Base-by-base conservation (phyloP, 2,888 invertebrate species). In the Tromatobia lineatoria region DNA sequence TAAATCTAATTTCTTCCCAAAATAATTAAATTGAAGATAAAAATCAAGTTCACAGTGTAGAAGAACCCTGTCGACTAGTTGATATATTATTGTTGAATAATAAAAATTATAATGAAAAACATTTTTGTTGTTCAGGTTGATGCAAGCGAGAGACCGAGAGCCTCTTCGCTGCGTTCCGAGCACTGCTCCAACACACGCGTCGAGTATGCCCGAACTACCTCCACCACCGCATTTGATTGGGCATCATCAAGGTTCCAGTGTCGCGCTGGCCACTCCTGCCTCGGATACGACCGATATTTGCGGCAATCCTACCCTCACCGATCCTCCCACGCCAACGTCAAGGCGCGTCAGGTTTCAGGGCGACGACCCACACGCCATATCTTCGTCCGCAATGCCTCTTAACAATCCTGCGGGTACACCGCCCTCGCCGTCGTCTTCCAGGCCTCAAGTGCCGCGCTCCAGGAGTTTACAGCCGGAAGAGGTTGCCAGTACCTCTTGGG, bases 131-230 rank as follows among this genome's bases (percentile, higher is more conserved):
- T 74, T 15, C 88, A 94, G 95, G 88, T 90, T 95, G 61, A 93
- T 95, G 87, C 94, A 94, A 83, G 95, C 95, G 2, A 93, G 95
- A 87, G 96, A 96, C 80, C 94, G 94, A 77, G 95, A 96, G 73
- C 95, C 96, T 6, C 94, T 96, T 52, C 91, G 92, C n/a, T 93
- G 93, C 86, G 89, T 92, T 34, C 93, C 91, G 38, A 92, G 88
- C 71, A 88, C 88, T 80, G 88, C 93, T 52, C 94, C 94, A 71
- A 93, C 94, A 47, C 95, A 95, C 87, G 95, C 95, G 1, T 95
- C 96, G 10, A 96, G 96, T 15, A 95, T 96, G 95, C 96, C 96
- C 2, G 96, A 96, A 91, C 91, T 96, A 67, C 94, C 94, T 2
- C 91, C 94, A 25, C 94, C 94, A 4, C 94, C 59, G 91, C 94